Evolutionary conservation across 1,140 invertebrate genomes (phyloP).

Genomic region (Drosophila subpulchrella): DNA sequence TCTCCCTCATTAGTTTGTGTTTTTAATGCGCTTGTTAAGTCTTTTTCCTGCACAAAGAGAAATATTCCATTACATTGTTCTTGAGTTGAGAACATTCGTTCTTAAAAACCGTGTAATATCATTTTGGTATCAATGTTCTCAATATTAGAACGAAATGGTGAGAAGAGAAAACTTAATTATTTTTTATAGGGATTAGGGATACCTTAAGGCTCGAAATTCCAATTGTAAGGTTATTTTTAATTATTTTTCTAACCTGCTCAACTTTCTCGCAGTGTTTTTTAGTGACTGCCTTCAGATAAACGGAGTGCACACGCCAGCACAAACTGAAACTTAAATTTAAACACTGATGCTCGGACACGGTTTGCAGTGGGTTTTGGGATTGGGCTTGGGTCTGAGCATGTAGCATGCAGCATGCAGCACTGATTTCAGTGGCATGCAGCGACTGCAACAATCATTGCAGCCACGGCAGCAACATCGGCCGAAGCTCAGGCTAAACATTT

Average conservation of each 20-base stretch:
- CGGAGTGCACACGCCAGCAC: conserved; percentile 24
- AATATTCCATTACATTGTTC: too few species aligned
- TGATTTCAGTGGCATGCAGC: conserved; percentile 60
- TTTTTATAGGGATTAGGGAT: too few species aligned
- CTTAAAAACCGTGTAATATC: too few species aligned
- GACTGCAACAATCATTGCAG: conserved; percentile 13
- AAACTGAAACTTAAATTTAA: conserved; percentile 16
- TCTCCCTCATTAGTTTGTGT: too few species aligned
- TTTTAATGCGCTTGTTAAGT: too few species aligned
- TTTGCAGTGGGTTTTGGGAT: conserved; percentile 55
- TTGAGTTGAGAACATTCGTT: too few species aligned
- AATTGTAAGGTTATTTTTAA: too few species aligned
- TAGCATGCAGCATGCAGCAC: conserved; percentile 51
- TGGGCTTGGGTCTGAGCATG: conserved; percentile 23
- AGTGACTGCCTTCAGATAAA: conserved; percentile 8
- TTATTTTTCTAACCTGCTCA: not conserved
- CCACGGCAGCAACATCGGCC: conserved; percentile 22
- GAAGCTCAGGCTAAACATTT: conserved; percentile 62
- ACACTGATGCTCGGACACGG: conserved; percentile 45
- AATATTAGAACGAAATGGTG: too few species aligned
- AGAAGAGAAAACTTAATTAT: too few species aligned
- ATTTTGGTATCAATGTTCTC: too few species aligned
- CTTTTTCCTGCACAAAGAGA: too few species aligned
- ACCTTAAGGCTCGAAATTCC: too few species aligned
- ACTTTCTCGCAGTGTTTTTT: conserved; percentile 12